phyloP scores from a whole-genome alignment of 2,888 invertebrate species.

The Oscheius myriophilus region DNA sequence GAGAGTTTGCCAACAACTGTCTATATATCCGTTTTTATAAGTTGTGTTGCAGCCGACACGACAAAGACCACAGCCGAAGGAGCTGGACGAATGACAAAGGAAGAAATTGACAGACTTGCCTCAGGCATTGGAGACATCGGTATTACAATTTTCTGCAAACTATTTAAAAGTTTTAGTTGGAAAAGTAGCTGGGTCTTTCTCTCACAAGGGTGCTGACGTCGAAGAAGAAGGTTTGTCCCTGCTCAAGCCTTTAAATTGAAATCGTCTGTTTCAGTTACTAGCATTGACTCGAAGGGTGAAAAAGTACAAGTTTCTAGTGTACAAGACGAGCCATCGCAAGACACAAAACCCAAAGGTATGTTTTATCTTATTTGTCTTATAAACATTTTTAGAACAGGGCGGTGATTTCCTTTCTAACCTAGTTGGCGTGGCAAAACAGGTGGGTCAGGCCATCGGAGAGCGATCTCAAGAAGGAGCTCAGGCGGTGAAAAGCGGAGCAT shows the following conservation, averaged over 20 bases:
- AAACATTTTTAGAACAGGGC: not conserved
- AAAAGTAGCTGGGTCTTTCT: constrained; percentile 16
- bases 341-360: no score
- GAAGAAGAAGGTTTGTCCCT: not conserved
- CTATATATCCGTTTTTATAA: no score
- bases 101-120: constrained; percentile 13
- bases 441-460: constrained; percentile 10
- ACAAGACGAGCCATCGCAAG: not conserved
- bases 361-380: no score
- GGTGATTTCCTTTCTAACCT: constrained; percentile 11
- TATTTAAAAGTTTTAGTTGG: not conserved
- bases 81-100: constrained; percentile 14
- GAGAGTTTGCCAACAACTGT: no score
- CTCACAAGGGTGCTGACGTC: not conserved
- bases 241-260: no score
- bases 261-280: constrained; percentile 3
- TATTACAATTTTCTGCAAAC: no score
- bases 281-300: constrained; percentile 15
- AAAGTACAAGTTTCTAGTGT: constrained; percentile 24
- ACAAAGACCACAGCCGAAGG: constrained; percentile 5
- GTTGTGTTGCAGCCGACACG: constrained; percentile 6
- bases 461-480: constrained; percentile 9
- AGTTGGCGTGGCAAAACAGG: constrained; percentile 12
- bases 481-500: constrained; percentile 9
- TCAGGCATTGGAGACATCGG: constrained; percentile 12